Conservation (phyloP, 2,888 invertebrate species). For the Heliconius ethilla region DNA sequence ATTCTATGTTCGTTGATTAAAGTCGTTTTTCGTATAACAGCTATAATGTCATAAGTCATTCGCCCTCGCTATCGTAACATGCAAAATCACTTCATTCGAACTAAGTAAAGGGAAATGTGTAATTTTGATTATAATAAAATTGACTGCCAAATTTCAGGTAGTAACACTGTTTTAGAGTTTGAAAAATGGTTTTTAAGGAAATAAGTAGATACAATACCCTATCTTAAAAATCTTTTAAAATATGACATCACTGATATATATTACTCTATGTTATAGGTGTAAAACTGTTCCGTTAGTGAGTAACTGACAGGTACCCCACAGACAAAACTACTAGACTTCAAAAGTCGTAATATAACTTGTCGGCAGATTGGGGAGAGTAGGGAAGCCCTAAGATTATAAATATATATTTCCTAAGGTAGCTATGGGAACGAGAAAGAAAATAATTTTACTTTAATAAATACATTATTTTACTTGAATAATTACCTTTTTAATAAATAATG, state of each 20-base stretch:
- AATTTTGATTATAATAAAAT: conserved; percentile 42
- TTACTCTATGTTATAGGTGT: too few species aligned
- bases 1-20: not conserved
- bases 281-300: too few species aligned
- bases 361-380: too few species aligned
- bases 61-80: conserved; percentile 51
- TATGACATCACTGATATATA: not conserved
- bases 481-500: not conserved
- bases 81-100: conserved; percentile 64
- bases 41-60: conserved; percentile 23
- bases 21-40: not conserved
- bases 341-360: too few species aligned
- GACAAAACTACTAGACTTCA: too few species aligned
- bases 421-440: too few species aligned
- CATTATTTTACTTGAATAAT: not conserved
- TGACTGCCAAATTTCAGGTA: conserved; percentile 37
- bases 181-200: not conserved
- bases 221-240: not conserved
- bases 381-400: not conserved
- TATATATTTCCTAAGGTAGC: not conserved
- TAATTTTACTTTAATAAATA: not conserved
- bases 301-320: too few species aligned
- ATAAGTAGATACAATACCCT: not conserved
- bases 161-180: conserved; percentile 2
- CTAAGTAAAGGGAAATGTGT: conserved; percentile 47